Evolutionary conservation across 2,888 invertebrate species (phyloP).

Genomic region (Sthenelais limicola): DNA sequence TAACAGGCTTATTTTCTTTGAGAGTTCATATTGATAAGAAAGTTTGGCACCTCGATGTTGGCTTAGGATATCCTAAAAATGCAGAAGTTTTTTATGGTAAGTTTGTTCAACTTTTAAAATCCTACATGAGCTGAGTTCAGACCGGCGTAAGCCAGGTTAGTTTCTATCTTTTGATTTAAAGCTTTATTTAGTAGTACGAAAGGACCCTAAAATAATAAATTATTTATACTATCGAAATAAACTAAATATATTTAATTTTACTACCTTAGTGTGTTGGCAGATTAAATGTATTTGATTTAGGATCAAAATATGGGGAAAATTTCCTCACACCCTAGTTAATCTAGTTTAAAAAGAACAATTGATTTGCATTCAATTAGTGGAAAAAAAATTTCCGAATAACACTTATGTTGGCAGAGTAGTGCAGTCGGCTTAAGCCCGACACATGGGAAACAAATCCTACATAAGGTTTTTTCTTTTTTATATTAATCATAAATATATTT

Average conservation of each 20-base stretch:
- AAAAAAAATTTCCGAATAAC: constrained; percentile 29
- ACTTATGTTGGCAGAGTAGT: constrained; percentile 53
- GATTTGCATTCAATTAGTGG: constrained; percentile 49
- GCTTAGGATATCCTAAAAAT: constrained; percentile 82
- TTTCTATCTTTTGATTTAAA: constrained; percentile 79
- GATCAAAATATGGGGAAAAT: background rate
- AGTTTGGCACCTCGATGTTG: constrained; percentile 82
- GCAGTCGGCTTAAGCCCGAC: constrained; percentile 54
- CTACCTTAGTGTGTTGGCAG: constrained; percentile 17
- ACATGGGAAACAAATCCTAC: constrained; percentile 44
- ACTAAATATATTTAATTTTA: constrained; percentile 6
- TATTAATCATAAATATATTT: background rate
- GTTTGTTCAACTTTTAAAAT: constrained; percentile 83
- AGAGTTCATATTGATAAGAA: constrained; percentile 58
- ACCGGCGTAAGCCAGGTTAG: constrained; percentile 89
- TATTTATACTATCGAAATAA: constrained; percentile 61
- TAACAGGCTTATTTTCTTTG: constrained; percentile 60
- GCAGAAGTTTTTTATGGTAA: constrained; percentile 77
- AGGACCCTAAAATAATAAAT: constrained; percentile 75
- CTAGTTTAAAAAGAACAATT: constrained; percentile 50
- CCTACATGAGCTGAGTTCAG: constrained; percentile 92
- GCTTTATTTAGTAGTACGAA: constrained; percentile 82
- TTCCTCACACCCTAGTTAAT: constrained; percentile 18
- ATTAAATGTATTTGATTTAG: constrained; percentile 24
- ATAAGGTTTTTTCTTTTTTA: constrained; percentile 9